Base-by-base conservation (phyloP, 2,797 vertebrate species). In the Catharus ustulatus region DNA sequence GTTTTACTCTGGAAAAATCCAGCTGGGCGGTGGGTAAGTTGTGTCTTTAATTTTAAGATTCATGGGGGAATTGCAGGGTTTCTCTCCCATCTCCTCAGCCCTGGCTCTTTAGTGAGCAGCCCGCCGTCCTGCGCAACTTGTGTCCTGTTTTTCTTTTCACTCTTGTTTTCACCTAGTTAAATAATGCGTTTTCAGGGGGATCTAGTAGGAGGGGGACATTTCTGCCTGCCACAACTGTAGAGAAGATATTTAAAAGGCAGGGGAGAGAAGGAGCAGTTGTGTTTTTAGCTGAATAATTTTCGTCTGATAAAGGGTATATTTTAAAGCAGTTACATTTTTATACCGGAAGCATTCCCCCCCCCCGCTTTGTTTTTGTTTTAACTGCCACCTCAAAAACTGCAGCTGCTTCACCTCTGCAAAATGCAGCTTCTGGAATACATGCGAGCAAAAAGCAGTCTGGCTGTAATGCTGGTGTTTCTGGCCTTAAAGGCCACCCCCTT, bases 101-200 rank as follows among this genome's bases (percentile, higher is more conserved):
- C 5, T 20, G 61, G 58, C 40, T 92, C 62, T 75, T 94, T 90
- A 90, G 94, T 91, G 86, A 88, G 55, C 69, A 74, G 58, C 34
- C 64, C 51, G 49, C 40, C 21, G 46, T 63, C n/a, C 73, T 46
- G 83, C 2, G 5, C 88, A 94, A 92, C 80, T 96, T 93, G 45
- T 3, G 24, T 75, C 38, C 17, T 18, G 20, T 46, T 88, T 73
- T 81, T 58, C 20, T 77, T 80, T 72, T 61, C 52, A 4, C 9
- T 81, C 9, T 32, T 67, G 45, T 30, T 40, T 69, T 51, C n/a
- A 17, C 1, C 4, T 24, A 30, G 64, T 81, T 84, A 72, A 93
- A 90, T 78, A 42, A 71, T 61, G 48, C 11, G 1, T 40, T 89
- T 89, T 63, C 16, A 19, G 75, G 55, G 43, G 43, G 61, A 40